Evolutionary conservation across 2,113 vertebrate genomes (phyloP).

Genomic region (Coracopsis vasa): DNA sequence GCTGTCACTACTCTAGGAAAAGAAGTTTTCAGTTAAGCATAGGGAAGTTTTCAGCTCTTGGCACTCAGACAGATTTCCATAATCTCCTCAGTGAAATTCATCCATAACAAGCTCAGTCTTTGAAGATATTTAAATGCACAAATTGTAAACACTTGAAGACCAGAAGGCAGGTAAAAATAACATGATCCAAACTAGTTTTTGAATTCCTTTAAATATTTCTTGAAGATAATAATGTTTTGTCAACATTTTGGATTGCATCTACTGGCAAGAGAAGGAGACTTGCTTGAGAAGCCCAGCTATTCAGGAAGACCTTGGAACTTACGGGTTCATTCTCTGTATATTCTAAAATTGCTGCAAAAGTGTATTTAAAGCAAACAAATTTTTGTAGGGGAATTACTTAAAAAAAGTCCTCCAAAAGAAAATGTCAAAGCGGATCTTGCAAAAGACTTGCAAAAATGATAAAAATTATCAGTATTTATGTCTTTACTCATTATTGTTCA

Average conservation of each 20-base stretch:
- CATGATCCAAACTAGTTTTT: neutral
- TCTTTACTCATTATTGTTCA: neutral
- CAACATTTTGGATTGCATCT: neutral
- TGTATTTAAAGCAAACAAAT: neutral
- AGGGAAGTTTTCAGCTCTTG: neutral
- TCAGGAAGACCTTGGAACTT: neutral
- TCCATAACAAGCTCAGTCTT: neutral
- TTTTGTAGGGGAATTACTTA: neutral
- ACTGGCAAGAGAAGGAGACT: neutral
- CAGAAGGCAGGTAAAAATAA: neutral
- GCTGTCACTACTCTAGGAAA: neutral
- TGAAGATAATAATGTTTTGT: neutral
- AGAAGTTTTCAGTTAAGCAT: neutral
- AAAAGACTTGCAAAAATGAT: neutral
- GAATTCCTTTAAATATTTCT: neutral
- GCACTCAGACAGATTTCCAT: neutral
- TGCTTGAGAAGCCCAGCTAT: neutral
- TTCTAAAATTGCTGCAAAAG: neutral
- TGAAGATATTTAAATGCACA: neutral
- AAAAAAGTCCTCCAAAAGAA: neutral
- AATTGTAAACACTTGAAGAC: neutral
- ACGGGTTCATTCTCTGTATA: neutral
- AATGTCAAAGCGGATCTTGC: accelerated
- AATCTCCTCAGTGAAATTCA: neutral
- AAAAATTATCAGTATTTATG: neutral